Evolutionary conservation across 2,113 vertebrate genomes (phyloP).

Genomic region (Spea bombifrons): DNA sequence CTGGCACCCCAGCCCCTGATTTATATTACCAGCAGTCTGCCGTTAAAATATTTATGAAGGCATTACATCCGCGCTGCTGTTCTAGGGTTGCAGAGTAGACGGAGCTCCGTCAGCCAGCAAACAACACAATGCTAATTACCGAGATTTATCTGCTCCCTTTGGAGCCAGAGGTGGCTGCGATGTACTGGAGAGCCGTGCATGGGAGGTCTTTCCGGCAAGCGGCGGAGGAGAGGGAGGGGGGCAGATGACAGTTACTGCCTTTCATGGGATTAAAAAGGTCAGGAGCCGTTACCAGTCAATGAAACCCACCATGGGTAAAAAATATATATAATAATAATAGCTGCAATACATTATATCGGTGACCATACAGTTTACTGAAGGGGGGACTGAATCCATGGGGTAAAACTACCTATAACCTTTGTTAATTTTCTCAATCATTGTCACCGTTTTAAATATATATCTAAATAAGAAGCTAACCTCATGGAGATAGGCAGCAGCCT

Average conservation of each 20-base stretch:
- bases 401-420: no score
- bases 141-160: slow-evolving; percentile 46
- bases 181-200: slow-evolving; percentile 35
- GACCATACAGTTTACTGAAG: no score
- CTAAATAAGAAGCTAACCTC: no score
- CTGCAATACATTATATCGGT: no score
- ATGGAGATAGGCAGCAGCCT: no score
- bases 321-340: no score
- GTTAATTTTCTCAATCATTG: no score
- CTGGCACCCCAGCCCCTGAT: slow-evolving; percentile 42
- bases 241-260: background rate
- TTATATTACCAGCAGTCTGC: slow-evolving; percentile 53
- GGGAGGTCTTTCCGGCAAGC: slow-evolving; percentile 39
- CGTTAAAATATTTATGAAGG: slow-evolving; percentile 62
- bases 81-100: slow-evolving; percentile 46
- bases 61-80: slow-evolving; percentile 46
- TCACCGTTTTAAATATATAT: no score
- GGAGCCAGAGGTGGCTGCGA: slow-evolving; percentile 48
- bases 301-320: background rate
- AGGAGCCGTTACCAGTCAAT: background rate
- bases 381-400: no score
- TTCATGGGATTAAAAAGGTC: slow-evolving; percentile 14
- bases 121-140: slow-evolving; percentile 49
- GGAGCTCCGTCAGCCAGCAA: slow-evolving; percentile 39
- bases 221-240: background rate